phyloP scores from a whole-genome alignment of 2,888 invertebrate species.

The Caenorhabditis panamensis region DNA sequence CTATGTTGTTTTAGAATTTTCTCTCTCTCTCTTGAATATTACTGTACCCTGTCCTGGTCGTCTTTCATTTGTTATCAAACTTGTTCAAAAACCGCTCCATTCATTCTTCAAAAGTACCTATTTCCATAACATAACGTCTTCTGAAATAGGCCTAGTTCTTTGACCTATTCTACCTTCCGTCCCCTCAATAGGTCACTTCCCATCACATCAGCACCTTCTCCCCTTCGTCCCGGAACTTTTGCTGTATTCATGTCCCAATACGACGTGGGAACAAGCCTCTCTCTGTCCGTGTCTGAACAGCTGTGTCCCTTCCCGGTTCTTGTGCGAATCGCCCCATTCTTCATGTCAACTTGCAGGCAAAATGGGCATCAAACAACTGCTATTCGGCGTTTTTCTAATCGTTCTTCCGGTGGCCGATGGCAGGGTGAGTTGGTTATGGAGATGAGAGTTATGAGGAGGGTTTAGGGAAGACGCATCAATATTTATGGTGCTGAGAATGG shows the following conservation, averaged over 20 bases:
- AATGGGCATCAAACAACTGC: slow-evolving; percentile 39
- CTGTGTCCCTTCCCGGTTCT: slow-evolving; percentile 2
- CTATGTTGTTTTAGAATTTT: no score
- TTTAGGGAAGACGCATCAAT: slow-evolving; percentile 71
- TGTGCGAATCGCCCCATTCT: background rate
- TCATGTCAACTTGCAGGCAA: background rate
- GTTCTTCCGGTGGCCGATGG: slow-evolving; percentile 17
- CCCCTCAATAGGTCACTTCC: no score
- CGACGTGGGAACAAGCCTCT: slow-evolving; percentile 29
- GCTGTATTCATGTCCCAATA: slow-evolving; percentile 16
- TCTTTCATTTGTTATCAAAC: no score
- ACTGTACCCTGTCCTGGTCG: no score
- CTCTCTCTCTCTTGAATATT: no score
- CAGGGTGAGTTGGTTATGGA: slow-evolving; percentile 22
- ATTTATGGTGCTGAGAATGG: slow-evolving; percentile 71
- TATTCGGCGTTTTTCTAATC: background rate
- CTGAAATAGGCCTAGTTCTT: no score
- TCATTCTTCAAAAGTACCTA: no score
- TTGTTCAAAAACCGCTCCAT: no score
- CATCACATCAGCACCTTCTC: background rate
- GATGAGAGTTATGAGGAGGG: background rate
- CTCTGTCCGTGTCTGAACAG: slow-evolving; percentile 47
- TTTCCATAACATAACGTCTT: no score
- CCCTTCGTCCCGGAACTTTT: slow-evolving; percentile 28
- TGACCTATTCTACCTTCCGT: no score